Conservation (phyloP, 2,113 vertebrate genomes). For the Rhynchomys soricoides region DNA sequence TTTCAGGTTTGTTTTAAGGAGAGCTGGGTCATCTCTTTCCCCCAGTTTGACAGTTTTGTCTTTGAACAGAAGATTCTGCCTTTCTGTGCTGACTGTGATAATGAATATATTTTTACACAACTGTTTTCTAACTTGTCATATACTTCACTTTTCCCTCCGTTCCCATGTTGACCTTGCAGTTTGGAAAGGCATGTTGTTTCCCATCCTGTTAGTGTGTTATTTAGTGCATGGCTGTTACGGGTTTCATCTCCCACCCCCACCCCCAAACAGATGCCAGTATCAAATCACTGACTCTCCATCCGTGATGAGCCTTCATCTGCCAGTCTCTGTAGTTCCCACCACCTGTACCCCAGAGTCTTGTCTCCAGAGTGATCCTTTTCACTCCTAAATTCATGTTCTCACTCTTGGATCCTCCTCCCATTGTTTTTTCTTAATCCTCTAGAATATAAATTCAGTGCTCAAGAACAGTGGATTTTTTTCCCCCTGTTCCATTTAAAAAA, state of each 20-base stretch:
- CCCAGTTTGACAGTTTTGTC: neutral
- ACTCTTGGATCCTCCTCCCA: neutral
- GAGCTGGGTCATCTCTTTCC: neutral
- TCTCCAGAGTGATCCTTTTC: neutral
- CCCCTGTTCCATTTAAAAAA: neutral
- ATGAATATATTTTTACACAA: neutral
- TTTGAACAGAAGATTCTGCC: neutral
- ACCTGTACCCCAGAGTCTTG: neutral
- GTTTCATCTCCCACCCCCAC: neutral
- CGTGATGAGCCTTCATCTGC: rapidly evolving
- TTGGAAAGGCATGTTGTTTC: neutral
- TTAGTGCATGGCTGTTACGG: neutral
- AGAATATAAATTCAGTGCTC: neutral
- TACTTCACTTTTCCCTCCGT: neutral
- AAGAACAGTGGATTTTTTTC: neutral
- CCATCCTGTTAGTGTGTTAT: neutral
- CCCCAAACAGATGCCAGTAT: neutral
- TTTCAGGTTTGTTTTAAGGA: neutral
- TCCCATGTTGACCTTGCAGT: neutral
- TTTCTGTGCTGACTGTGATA: neutral
- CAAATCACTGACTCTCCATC: neutral
- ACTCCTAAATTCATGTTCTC: neutral
- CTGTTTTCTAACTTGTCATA: neutral
- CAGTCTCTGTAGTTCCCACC: rapidly evolving
- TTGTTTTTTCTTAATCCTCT: neutral